Base-by-base conservation (phyloP, 2,113 vertebrate genomes). In the Aptenodytes patagonicus region DNA sequence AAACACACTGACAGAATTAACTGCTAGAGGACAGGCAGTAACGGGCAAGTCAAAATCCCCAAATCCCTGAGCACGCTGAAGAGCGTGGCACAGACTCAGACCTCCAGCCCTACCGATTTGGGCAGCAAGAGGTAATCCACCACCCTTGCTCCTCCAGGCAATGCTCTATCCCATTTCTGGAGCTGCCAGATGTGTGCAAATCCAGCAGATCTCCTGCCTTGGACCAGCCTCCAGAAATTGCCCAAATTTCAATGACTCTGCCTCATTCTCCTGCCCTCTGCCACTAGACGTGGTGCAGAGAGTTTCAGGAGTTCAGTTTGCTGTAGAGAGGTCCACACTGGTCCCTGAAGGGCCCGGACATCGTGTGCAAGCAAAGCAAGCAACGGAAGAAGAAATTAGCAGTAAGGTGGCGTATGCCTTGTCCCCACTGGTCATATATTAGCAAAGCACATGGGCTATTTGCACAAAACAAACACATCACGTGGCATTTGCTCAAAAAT, bases 401-500 rank as follows among this genome's bases (percentile, higher is more conserved):
- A 49, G 71, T 58, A 57, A 73, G 32, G 70, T 58, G 78, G 78
- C 42, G 9, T 66, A 13, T 11, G 17, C 47, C 58, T 20, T 3
- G 61, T 94, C 87, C 95, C 81, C 81, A 8, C 38, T 0, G 19
- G 87, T 17, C 57, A 8, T 17, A 13, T 31, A 58, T 79, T 49
- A 69, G 89, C 66, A 24, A 44, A 87, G 87, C 70, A 20, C 77
- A 7, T 3, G 34, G 83, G 57, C 57, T 96, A 77, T 72, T 94
- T 54, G 91, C 91, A 46, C 89, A 51, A 72, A 94, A 64, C 90
- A 87, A 83, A 90, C 52, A 8, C 55, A 7, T 60, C 94, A 44
- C 46, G 2, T 26, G 71, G 40, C 90, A 28, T 97, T 97, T 96
- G 95, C 93, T 95, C 89, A 93, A 83, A 94, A 95, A 73, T 31